Evolutionary conservation across 1,140 invertebrate genomes (phyloP).

Genomic region (Mercenaria mercenaria): DNA sequence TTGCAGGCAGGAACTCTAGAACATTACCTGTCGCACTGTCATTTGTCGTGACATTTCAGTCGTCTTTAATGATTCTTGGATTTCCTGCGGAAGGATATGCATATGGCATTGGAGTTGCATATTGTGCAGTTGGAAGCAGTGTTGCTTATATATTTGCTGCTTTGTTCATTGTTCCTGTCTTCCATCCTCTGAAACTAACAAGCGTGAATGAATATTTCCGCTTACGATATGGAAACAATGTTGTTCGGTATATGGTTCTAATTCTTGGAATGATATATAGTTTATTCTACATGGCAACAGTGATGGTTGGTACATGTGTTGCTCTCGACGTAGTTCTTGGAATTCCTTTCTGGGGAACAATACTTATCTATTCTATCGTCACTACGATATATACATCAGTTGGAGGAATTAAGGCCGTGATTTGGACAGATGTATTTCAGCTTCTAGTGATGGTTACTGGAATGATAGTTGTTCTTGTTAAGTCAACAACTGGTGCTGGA

Average conservation of each 20-base stretch:
- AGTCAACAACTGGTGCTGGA: not conserved
- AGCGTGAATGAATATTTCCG: conserved; percentile 34
- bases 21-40: not conserved
- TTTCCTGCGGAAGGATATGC: conserved; percentile 33
- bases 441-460: not conserved
- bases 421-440: conserved; percentile 24
- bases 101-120: conserved; percentile 57
- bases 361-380: not conserved
- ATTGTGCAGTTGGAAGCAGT: conserved; percentile 86
- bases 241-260: not conserved
- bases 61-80: not conserved
- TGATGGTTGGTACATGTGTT: not conserved
- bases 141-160: conserved; percentile 80
- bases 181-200: conserved; percentile 27
- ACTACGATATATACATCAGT: conserved; percentile 4
- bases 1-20: not conserved
- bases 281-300: conserved; percentile 12
- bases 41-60: conserved; percentile 34
- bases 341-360: conserved; percentile 3
- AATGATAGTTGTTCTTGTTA: not conserved
- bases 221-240: conserved; percentile 5
- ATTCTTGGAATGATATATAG: not conserved
- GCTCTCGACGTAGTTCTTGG: not conserved
- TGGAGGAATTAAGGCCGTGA: conserved; percentile 33
- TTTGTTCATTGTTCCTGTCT: conserved; percentile 4